Base-by-base conservation (phyloP, 1,140 invertebrate genomes). In the Micrasema minimum region DNA sequence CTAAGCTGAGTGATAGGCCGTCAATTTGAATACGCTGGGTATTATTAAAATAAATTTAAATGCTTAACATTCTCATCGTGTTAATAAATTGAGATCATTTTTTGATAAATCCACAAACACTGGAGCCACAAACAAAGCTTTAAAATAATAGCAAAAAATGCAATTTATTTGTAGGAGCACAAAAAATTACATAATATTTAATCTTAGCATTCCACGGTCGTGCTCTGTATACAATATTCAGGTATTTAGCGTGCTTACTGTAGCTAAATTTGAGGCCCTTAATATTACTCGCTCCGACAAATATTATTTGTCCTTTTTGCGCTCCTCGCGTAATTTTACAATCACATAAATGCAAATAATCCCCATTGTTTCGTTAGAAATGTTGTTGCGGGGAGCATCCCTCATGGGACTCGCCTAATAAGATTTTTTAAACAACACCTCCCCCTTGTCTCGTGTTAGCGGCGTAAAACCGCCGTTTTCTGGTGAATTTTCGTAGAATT, bases 291-390 rank as follows among this genome's bases (percentile, higher is more conserved):
- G 26, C 7, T 7, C 26, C 26, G 26, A 31, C 26, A 31, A 31
- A 31, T 31, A 31, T 31, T 31, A 7, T 31, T 31, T 31, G 26
- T 31, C 46, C 46, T 48, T 14, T 48, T 18, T 14, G 45, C 45
- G 45, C 20, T 11, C 35, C 35, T 59, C 16, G 55, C 55, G 55
- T 59, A 59, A 59, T 59, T 59, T 59, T 38, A 59, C 35, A 59
- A 59, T 59, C 55, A 41, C 55, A 59, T 59, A 59, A 59, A 59
- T 59, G 55, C 55, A 59, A 59, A 59, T 59, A 59, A 41, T 59
- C 37, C 55, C 55, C 55, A 41, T 59, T 59, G 55, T 59, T 59
- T 41, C 55, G 14, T 31, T 9, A 38, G 38, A 22, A 59, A 59
- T n/a, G 16, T n/a, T 38, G 16, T 59, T 59, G n/a, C 16, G 23